A percentile compares a stretch with the other conserved stretches of the same genome.
Evolutionary conservation across 1,140 invertebrate genomes (phyloP).

Genomic region (Camponotus vicinus): DNA sequence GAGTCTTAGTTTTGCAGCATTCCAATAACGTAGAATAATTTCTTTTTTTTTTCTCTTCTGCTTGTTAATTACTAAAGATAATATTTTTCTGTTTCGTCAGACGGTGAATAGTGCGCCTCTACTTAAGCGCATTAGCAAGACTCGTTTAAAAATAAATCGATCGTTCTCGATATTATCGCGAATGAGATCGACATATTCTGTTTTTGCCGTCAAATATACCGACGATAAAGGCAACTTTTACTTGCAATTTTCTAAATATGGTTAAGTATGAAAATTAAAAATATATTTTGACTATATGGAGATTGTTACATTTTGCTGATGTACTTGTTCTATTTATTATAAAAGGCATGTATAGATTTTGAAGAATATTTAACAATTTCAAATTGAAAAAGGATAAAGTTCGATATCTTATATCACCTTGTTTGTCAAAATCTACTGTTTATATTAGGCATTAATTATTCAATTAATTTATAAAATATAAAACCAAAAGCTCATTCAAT

Average conservation of each 20-base stretch:
- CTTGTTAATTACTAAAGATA: neutral
- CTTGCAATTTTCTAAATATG: neutral
- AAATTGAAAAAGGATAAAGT: neutral
- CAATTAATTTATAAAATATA: neutral
- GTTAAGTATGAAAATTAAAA: constrained; percentile 15
- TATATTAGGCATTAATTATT: neutral
- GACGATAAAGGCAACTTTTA: constrained; percentile 60
- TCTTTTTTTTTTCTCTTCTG: constrained; percentile 1
- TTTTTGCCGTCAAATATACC: constrained; percentile 41
- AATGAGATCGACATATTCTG: constrained; percentile 22
- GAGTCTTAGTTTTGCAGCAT: neutral
- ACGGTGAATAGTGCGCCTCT: constrained; percentile 37
- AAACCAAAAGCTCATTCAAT: neutral
- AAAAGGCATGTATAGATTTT: neutral
- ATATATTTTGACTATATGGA: neutral
- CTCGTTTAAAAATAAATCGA: constrained; percentile 69
- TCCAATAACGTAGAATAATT: neutral
- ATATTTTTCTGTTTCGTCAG: constrained; percentile 43
- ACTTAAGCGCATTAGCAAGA: constrained; percentile 49
- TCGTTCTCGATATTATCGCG: constrained; percentile 32
- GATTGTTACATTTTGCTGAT: neutral
- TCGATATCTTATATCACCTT: neutral
- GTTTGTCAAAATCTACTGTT: neutral
- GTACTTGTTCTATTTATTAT: constrained; percentile 15
- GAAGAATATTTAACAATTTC: neutral